Evolutionary conservation across 2,113 vertebrate species (phyloP).

Genomic region (Gallinago paraguaiae): DNA sequence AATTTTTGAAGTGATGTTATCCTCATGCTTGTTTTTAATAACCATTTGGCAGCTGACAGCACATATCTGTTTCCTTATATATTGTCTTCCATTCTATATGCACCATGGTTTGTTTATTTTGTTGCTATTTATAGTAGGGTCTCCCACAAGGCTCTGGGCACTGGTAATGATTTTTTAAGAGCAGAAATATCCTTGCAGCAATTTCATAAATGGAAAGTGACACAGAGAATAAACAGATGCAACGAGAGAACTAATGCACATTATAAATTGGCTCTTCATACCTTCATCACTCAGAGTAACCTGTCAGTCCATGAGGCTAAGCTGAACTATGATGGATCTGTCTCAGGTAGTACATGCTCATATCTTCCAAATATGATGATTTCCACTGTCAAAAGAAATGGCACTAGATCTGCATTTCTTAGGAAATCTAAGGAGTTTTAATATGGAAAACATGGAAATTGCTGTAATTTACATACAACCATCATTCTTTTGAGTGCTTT

Average conservation of each 20-base stretch:
- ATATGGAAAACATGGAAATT: not conserved
- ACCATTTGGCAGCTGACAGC: not conserved
- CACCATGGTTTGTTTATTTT: not conserved
- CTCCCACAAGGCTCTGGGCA: constrained; percentile 2
- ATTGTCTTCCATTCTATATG: not conserved
- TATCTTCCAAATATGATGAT: not conserved
- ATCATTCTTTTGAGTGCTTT: not conserved
- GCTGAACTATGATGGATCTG: not conserved
- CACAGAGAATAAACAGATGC: constrained; percentile 19
- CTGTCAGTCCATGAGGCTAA: not conserved
- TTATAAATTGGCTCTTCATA: not conserved
- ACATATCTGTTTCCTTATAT: not conserved
- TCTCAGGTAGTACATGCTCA: not conserved
- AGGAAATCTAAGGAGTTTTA: not conserved
- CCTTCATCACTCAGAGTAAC: not conserved
- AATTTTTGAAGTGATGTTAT: not conserved
- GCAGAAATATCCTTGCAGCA: constrained; percentile 17
- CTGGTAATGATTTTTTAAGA: constrained; percentile 36
- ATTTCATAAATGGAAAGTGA: constrained; percentile 24
- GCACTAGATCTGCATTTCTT: not conserved
- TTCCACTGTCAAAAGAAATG: not conserved
- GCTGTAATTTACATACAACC: not conserved
- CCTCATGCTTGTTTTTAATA: not conserved
- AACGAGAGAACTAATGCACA: not conserved
- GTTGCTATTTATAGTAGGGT: constrained; percentile 26